Evolutionary conservation across 2,888 invertebrate species (phyloP), one percentile per base, ranked within the genome.

Genomic region (Ectemnius continuus): DNA sequence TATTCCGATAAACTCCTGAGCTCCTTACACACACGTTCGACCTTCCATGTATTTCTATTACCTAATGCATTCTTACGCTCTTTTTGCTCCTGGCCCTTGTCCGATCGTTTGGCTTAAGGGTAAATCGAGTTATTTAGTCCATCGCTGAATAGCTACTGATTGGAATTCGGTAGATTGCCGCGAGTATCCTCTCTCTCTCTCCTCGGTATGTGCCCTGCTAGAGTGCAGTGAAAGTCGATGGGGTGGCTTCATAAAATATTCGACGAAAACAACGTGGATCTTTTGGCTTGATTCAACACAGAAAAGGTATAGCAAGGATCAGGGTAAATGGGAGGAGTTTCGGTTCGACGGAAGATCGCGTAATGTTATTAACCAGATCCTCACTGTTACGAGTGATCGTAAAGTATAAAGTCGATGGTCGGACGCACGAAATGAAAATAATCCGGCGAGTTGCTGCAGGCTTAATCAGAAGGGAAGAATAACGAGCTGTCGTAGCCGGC

Each of bases 1-100:
- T 80, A 23, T 20, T n/a, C 46, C 45, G 63, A 13, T 52, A 56
- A 56, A 47, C 61, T 26, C 46, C 14, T 47, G 61, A 48, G 66
- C 66, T 70, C 59, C 47, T 56, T 59, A 63, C 28, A 52, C 52
- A 5, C 16, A 3, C 23, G 23, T 23, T 23, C 23, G 16, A 52
- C 8, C 52, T 52, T 6, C n/a, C 52, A 52, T 52, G 52, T 16
- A 52, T 52, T 52, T 52, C 52, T 36, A 36, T 36, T 36, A 11
- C 36, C 36, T 36, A 36, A 36, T 36, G 36, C 36, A 36, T 36
- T 36, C 36, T 36, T 36, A 36, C 36, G 36, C 36, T 36, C 36
- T 36, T 36, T 36, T 36, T 36, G 8, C 36, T 36, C 36, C 16
- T 18, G 20, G 58, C 20, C 20, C n/a, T 13, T 20, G n/a, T 58